Base-by-base conservation (phyloP, 2,113 vertebrate species). In the Tupaia chinensis region DNA sequence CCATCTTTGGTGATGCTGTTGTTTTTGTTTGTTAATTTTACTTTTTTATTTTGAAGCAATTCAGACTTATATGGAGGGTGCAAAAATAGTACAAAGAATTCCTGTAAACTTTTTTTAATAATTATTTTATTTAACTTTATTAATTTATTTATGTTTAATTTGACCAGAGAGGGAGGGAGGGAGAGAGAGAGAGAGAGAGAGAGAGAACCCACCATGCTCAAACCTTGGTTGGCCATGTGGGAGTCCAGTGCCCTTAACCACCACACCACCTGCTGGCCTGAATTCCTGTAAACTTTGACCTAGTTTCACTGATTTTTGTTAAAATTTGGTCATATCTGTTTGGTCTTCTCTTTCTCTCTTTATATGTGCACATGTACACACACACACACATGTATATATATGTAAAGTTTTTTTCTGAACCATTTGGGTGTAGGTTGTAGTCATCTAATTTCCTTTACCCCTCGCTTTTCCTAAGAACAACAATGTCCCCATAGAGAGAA, bases 401-500 rank as follows among this genome's bases (percentile, higher is more conserved):
- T 58, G 23, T 23, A 19, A 23, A n/a, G n/a, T 53, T 9, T 87
- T 85, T 78, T 82, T 79, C 68, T 70, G n/a, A 58, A 73, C 58
- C 53, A n/a, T 87, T 84, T 83, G 11, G 27, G 12, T 83, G 17
- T 83, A 70, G 69, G 56, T 34, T 76, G 4, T 13, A 83, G 61
- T 32, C 12, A 61, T 79, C 23, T 73, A 53, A 61, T 16, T 77
- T 72, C 23, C 53, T 91, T 79, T 82, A 22, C 13, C 17, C 13
- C 22, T 85, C 91, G 63, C n/a, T 61, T 83, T 90, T 92, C 54
- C 53, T 86, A 89, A 97, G 92, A 85, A 66, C 32, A 72, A 81
- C 27, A 92, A 74, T 88, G 65, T 69, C 63, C 72, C 76, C 44
- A 87, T 34, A 4, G 44, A 44, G 44, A 44, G 44, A 44, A 44